These are phyloP conservation scores for Ctena decussata DNA, from an alignment of 2,888 invertebrate species.

Conservation along the genomic window DNA sequence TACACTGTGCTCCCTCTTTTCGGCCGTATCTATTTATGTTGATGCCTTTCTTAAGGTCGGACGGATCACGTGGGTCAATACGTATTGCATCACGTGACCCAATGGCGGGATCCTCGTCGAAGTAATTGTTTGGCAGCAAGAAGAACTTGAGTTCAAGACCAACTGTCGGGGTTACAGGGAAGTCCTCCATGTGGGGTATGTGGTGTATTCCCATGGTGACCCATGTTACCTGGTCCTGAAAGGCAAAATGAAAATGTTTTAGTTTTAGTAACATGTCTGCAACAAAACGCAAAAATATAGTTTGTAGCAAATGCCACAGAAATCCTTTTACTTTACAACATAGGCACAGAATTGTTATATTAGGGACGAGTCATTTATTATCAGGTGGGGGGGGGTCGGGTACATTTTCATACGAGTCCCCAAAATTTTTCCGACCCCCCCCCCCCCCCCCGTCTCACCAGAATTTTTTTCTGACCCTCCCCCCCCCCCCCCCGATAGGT, in stretches of 20 bases:
- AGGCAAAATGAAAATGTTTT: not conserved
- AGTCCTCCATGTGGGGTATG: conserved; percentile 67
- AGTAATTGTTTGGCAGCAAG: conserved; percentile 57
- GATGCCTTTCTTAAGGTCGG: conserved; percentile 16
- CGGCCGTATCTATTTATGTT: conserved; percentile 29
- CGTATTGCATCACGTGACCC: conserved; percentile 57
- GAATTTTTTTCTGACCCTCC: no score
- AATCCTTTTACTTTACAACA: no score
- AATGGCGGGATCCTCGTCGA: conserved; percentile 60
- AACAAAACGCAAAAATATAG: no score
- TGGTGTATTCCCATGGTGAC: conserved; percentile 65
- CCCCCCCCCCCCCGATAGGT: no score
- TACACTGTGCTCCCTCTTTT: conserved; percentile 32
- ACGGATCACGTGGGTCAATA: conserved; percentile 44
- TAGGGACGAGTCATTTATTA: no score
- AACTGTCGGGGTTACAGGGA: conserved; percentile 59
- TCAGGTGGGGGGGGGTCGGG: no score
- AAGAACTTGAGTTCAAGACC: conserved; percentile 55
- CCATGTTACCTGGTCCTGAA: conserved; percentile 67
- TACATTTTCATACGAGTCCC: no score
- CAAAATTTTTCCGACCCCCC: no score
- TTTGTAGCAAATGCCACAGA: no score
- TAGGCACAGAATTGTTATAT: no score
- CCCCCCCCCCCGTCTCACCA: no score
- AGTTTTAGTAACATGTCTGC: no score